phyloP scores from a whole-genome alignment of 1,140 invertebrate species.

The Pristionchus pacificus region DNA sequence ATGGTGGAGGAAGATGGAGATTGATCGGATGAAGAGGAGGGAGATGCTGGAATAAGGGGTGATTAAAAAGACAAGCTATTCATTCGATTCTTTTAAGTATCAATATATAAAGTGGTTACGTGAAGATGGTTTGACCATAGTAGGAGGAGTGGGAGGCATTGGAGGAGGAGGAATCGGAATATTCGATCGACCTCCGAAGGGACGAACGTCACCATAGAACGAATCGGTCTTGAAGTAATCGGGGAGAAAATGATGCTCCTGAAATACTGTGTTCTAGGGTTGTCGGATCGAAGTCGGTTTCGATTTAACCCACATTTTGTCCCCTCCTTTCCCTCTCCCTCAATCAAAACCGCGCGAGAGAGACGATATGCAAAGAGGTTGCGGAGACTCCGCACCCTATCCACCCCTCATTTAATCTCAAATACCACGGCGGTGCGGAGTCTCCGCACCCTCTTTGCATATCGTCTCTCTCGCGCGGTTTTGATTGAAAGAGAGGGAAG shows the following conservation, averaged over 20 bases:
- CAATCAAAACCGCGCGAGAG: no score
- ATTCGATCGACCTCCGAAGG: conserved; percentile 48
- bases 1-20: conserved; percentile 67
- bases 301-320: no score
- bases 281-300: no score
- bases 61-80: not conserved
- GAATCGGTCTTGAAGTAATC: conserved; percentile 63
- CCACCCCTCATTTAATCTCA: no score
- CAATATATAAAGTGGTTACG: conserved; percentile 14
- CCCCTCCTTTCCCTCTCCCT: no score
- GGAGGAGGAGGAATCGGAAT: conserved; percentile 58
- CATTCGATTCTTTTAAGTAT: no score
- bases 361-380: no score
- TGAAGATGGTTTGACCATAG: conserved; percentile 32
- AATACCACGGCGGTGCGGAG: no score
- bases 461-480: no score
- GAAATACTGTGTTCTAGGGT: conserved; percentile 20
- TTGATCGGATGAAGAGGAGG: conserved; percentile 1
- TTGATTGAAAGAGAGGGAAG: no score
- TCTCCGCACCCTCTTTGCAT: no score
- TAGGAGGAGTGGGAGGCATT: conserved; percentile 41
- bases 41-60: conserved; percentile 16
- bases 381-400: no score
- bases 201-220: conserved; percentile 51
- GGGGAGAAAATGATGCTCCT: conserved; percentile 64